Evolutionary conservation across 2,888 invertebrate genomes (phyloP).

Genomic region (Hirtodrosophila cameraria): DNA sequence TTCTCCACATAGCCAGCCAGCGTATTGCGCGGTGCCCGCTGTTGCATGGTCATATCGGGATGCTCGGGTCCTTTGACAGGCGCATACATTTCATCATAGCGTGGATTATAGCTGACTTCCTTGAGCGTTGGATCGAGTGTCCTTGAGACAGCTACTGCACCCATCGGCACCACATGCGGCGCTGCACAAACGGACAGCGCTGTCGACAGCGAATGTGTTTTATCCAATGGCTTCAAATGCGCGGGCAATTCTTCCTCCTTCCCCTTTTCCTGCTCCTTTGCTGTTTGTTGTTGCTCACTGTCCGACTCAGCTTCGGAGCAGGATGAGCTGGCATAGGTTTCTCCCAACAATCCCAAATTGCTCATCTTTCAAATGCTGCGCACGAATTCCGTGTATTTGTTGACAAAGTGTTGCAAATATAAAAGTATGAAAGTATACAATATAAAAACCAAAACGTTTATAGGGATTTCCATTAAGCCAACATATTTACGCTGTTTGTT

Average conservation of each 20-base stretch:
- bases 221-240: constrained; percentile 86
- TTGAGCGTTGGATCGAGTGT: constrained; percentile 91
- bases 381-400: constrained; percentile 62
- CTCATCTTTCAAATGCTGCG: constrained; percentile 50
- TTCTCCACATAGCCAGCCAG: constrained; percentile 97
- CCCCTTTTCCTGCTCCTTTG: constrained; percentile 1
- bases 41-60: constrained; percentile 95
- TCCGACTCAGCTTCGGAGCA: constrained; percentile 87
- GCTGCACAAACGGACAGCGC: constrained; percentile 91
- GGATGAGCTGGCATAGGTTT: constrained; percentile 89
- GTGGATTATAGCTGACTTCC: constrained; percentile 95
- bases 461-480: constrained; percentile 64
- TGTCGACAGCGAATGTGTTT: constrained; percentile 86
- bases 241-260: constrained; percentile 84
- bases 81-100: constrained; percentile 96
- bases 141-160: constrained; percentile 88
- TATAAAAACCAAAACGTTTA: constrained; percentile 67
- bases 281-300: constrained; percentile 68
- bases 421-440: constrained; percentile 61
- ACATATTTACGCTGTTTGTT: no score
- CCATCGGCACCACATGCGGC: constrained; percentile 92
- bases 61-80: constrained; percentile 96
- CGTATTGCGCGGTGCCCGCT: constrained; percentile 94
- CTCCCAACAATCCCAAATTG: constrained; percentile 90
- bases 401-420: constrained; percentile 71